Evolutionary conservation across 2,797 vertebrate genomes (phyloP).

Genomic region (Salmo trutta): DNA sequence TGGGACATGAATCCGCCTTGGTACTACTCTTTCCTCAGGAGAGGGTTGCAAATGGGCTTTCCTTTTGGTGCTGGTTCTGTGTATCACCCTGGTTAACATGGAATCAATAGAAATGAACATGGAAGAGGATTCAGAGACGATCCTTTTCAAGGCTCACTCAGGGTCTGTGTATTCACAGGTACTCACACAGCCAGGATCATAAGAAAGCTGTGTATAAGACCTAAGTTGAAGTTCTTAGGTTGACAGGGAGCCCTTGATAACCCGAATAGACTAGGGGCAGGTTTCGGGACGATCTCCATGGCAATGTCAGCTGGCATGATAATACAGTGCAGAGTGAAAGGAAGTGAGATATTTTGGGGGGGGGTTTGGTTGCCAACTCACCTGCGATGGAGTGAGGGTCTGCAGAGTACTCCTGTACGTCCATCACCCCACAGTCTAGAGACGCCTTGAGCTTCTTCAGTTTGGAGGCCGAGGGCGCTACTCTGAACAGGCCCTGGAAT

Average conservation of each 20-base stretch:
- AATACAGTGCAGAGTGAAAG: constrained; percentile 8
- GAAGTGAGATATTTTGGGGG: neutral
- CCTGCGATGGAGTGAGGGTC: constrained; percentile 97
- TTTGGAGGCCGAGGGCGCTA: constrained; percentile 96
- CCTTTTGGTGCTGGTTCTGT: constrained; percentile 24
- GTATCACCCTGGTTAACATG: constrained; percentile 28
- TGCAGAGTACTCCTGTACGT: constrained; percentile 93
- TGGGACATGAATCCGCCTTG: neutral
- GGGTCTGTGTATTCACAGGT: neutral
- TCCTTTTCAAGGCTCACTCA: neutral
- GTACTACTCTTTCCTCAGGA: neutral
- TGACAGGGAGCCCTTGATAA: neutral
- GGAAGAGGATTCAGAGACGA: neutral
- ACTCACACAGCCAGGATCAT: neutral
- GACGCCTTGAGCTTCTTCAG: constrained; percentile 98
- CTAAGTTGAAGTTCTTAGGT: neutral
- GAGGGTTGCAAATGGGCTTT: constrained; percentile 43
- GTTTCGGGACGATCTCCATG: neutral
- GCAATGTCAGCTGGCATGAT: constrained; percentile 19
- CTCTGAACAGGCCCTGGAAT: constrained; percentile 90
- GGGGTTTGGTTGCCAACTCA: constrained; percentile 47
- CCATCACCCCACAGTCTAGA: constrained; percentile 93
- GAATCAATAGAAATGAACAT: constrained; percentile 31
- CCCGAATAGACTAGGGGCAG: neutral
- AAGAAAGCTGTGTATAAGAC: neutral